Conservation (phyloP, 2,797 vertebrate genomes). For the Periparus ater region DNA sequence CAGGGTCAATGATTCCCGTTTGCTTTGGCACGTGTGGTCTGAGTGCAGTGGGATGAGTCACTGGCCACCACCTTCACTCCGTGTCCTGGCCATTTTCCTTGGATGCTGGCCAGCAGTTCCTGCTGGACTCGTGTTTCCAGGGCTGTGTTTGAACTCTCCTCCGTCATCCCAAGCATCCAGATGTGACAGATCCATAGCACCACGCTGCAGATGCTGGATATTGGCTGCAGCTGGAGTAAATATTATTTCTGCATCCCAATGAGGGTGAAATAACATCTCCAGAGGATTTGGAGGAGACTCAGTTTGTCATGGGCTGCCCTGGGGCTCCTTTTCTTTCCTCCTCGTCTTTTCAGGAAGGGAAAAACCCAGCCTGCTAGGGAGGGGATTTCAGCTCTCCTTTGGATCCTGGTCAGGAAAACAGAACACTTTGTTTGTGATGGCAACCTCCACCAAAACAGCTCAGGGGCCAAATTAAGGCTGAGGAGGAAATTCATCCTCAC, state of each 20-base stretch:
- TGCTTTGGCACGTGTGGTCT: background rate
- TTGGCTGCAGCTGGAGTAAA: slow-evolving; percentile 57
- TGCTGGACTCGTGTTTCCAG: background rate
- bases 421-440: background rate
- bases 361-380: background rate
- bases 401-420: background rate
- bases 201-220: background rate
- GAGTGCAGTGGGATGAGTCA: background rate
- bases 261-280: background rate
- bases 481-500: background rate
- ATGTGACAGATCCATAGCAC: background rate
- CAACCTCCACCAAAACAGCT: background rate
- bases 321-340: background rate
- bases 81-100: background rate
- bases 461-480: background rate
- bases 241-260: background rate
- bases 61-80: fast-evolving
- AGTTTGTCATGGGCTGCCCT: background rate
- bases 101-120: slow-evolving; percentile 9
- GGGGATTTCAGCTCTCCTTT: background rate
- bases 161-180: background rate
- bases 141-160: background rate
- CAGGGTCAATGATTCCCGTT: background rate
- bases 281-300: background rate
- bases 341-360: background rate